Base-by-base conservation (phyloP, 2,797 vertebrate species). In the Balearica regulorum region DNA sequence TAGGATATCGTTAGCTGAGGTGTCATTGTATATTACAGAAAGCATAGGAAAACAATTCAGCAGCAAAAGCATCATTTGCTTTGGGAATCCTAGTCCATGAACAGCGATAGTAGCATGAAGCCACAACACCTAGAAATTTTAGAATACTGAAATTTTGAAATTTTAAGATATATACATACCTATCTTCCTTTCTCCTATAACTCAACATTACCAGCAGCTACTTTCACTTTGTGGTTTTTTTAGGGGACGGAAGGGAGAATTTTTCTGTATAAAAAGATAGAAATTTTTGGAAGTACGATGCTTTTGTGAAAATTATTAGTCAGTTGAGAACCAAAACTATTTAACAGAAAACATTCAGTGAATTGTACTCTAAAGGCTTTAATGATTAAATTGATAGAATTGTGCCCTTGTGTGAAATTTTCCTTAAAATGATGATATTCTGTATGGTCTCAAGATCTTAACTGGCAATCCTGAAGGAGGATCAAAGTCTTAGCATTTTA, bases 401-500 rank as follows among this genome's bases (percentile, higher is more conserved):
- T 89, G 15, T 80, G 48, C 16, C 26, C 44, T 44, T 62, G 20
- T 88, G 58, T 78, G 66, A 93, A 88, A 41, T 69, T 75, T 83
- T 83, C 39, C 69, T 88, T 93, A 70, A 92, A 87, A 89, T 55
- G 0, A 35, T 69, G 8, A 51, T 79, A 78, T 39, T 60, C n/a
- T 72, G 9, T 31, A 76, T 61, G 28, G 65, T 49, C 19, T 90
- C 54, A 28, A 26, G 37, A 54, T 90, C 77, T 81, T 72, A 81
- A 54, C 61, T 49, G 88, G 43, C 12, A 65, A 58, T 93, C 14
- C 43, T 83, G 48, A 88, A 90, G 51, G 53, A 76, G 33, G 87
- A 93, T 95, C 87, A 90, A 96, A 96, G 85, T 65, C 66, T 88
- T 62, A 75, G 21, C 15, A 39, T 94, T 94, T 96, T 80, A 90